Base-by-base conservation (phyloP, 1,140 invertebrate species). In the Aphelinus certus region DNA sequence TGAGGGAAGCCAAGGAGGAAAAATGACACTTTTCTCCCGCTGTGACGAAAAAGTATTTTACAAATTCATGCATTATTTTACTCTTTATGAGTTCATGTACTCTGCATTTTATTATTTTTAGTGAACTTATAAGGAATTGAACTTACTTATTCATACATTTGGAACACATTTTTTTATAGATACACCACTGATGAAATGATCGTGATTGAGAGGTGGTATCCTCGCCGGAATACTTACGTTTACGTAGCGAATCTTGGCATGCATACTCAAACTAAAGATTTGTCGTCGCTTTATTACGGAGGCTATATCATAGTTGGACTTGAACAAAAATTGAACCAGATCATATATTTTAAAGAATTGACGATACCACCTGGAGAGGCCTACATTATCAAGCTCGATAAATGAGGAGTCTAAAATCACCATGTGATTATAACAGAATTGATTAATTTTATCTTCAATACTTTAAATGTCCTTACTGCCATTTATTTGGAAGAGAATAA, bases 161-260 rank as follows among this genome's bases (percentile, higher is more conserved):
- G 10, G 5, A 55, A 55, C 5, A 55, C 5, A 26, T 26, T 26
- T 67, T 69, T 62, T 80, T 80, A 47, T 67, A 89, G 88, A 48
- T 89, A 91, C 79, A 89, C 89, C 10, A 86, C 89, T 42, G 88
- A 91, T 55, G 90, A 93, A 79, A 86, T 94, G 43, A 81, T 95
- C 7, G 90, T 94, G 0, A 88, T 95, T 58, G 93, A 95, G 78
- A 88, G 94, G 55, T 93, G 91, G 89, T 95, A 93, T 84, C 94
- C 94, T 3, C 88, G 94, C 26, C 89, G 93, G 68, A 92, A 93
- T 80, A 91, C 92, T 2, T 94, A 92, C 79, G 92, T 94, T 1
- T 90, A 93, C 61, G 89, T 95, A 0, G 91, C 91, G 2, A 95
- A 95, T 87, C 86, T 95, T 5, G 92, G 92, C 0, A 86, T 82